phyloP scores from a whole-genome alignment of 2,888 invertebrate species.

The Apotomis turbidana region DNA sequence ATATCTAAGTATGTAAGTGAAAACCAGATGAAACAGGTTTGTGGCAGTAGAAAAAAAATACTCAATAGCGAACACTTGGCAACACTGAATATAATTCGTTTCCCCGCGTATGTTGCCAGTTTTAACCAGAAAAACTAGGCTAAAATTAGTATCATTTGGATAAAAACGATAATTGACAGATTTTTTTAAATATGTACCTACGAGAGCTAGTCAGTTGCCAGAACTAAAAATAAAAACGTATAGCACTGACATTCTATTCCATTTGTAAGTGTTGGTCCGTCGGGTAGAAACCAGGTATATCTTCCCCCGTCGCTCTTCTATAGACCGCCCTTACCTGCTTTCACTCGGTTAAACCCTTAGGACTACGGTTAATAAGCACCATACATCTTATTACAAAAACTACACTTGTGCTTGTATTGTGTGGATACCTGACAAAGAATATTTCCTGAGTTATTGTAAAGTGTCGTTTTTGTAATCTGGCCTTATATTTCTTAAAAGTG shows the following conservation, averaged over 20 bases:
- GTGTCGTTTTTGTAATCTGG: slow-evolving; percentile 16
- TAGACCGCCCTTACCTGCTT: not conserved
- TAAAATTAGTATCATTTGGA: too few species aligned
- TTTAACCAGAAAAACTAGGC: too few species aligned
- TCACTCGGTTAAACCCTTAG: not conserved
- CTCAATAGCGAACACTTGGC: not conserved
- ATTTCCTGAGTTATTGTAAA: not conserved
- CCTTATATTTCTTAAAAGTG: not conserved
- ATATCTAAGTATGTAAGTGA: not conserved
- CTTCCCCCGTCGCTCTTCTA: not conserved
- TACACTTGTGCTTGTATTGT: not conserved
- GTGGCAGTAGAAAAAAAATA: not conserved
- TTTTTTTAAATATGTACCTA: too few species aligned
- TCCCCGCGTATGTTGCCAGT: too few species aligned
- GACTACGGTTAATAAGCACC: not conserved
- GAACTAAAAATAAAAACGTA: not conserved
- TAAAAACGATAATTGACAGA: too few species aligned
- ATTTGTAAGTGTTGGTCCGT: not conserved
- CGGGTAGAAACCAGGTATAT: not conserved
- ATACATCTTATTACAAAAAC: slow-evolving; percentile 13
- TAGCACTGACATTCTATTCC: not conserved
- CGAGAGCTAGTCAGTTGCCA: not conserved
- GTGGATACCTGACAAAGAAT: not conserved
- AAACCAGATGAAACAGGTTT: not conserved
- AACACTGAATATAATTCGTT: not conserved